phyloP scores from a whole-genome alignment of 2,113 vertebrate genomes.

The Lethenteron camtschaticum region DNA sequence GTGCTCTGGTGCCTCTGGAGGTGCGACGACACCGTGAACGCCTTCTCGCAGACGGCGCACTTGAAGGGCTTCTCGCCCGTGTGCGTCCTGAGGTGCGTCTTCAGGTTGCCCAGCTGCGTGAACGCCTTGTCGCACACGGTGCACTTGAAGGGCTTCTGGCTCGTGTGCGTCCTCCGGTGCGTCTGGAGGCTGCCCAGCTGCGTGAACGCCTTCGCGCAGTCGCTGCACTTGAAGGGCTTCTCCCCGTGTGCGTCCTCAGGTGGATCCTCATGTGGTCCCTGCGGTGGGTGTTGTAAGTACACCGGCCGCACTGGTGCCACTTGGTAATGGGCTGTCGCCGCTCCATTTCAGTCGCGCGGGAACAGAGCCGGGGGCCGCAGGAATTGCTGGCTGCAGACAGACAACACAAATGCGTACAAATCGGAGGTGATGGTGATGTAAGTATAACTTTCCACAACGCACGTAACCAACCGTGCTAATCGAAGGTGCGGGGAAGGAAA shows the following conservation, averaged over 20 bases:
- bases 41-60: background rate
- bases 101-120: background rate
- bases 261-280: conserved; percentile 2
- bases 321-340: too few species aligned
- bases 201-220: conserved; percentile 2
- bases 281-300: too few species aligned
- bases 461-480: too few species aligned
- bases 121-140: conserved; percentile 1
- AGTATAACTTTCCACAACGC: too few species aligned
- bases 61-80: background rate
- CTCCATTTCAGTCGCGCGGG: too few species aligned
- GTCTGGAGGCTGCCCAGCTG: background rate
- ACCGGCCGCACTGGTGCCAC: too few species aligned
- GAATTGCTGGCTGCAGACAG: too few species aligned
- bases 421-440: too few species aligned
- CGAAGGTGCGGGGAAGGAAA: too few species aligned
- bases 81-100: background rate
- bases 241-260: conserved; percentile 5
- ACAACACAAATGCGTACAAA: too few species aligned
- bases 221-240: conserved; percentile 4
- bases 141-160: conserved; percentile 6
- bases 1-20: background rate
- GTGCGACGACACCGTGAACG: background rate
- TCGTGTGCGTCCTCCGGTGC: conserved; percentile 2
- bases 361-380: too few species aligned